Conservation (phyloP, 2,888 invertebrate genomes). For the Drosophila borealis region DNA sequence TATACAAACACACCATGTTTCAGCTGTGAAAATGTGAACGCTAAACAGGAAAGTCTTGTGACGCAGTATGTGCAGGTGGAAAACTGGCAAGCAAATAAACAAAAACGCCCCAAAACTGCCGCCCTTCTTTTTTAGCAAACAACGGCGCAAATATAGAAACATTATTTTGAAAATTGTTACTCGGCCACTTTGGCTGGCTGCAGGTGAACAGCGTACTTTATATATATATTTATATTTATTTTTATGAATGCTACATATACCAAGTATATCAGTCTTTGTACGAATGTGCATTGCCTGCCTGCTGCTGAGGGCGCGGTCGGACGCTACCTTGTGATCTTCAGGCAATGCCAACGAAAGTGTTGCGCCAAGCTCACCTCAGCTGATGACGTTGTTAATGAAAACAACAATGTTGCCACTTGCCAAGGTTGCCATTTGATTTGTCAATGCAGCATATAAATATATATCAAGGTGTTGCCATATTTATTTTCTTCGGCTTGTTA, state of each 20-base stretch:
- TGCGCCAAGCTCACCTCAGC: constrained; percentile 35
- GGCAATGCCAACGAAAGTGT: constrained; percentile 73
- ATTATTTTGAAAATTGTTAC: constrained; percentile 42
- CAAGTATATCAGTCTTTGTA: constrained; percentile 14
- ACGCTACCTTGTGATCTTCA: constrained; percentile 68
- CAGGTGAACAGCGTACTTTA: constrained; percentile 48
- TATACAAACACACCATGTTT: constrained; percentile 24
- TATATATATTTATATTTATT: constrained; percentile 5
- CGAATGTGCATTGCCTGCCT: constrained; percentile 32
- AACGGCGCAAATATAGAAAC: constrained; percentile 59
- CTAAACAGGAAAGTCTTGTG: constrained; percentile 71
- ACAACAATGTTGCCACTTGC: constrained; percentile 50
- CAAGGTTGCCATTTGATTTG: constrained; percentile 63
- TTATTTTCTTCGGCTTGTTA: constrained; percentile 32
- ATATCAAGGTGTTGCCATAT: constrained; percentile 59
- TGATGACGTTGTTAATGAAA: constrained; percentile 70
- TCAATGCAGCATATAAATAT: constrained; percentile 66
- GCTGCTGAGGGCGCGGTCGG: constrained; percentile 30
- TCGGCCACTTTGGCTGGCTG: constrained; percentile 51
- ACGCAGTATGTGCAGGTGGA: constrained; percentile 73
- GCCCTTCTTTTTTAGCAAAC: constrained; percentile 42
- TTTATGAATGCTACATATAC: constrained; percentile 16
- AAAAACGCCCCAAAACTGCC: constrained; percentile 21
- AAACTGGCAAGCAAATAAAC: constrained; percentile 56
- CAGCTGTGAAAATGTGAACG: constrained; percentile 44